Evolutionary conservation across 2,113 vertebrate species (phyloP), one percentile per base, ranked within the genome.

Genomic region (Microtus montanus): DNA sequence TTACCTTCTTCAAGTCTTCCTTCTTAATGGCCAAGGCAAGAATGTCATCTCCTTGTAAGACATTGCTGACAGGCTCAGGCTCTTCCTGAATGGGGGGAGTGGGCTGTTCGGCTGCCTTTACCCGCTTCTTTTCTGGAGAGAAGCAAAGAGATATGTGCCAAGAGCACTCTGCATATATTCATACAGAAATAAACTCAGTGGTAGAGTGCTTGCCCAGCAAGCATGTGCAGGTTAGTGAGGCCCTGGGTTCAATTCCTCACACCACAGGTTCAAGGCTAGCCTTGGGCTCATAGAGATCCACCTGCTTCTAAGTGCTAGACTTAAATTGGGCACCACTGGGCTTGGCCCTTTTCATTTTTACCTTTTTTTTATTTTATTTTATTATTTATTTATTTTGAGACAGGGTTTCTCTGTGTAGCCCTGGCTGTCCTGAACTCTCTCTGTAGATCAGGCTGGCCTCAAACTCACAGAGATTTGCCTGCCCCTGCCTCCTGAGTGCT

Each of bases 1-100:
- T 52, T 97, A 99, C 99, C 98, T 99, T 99, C 82, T 98, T 79
- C 77, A 99, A 95, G 63, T 99, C 98, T 64, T 98, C 98, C 54
- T 88, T 63, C 63, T 97, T 98, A 94, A 99, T 98, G 87, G 98
- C 98, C 94, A 98, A 97, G 1, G 97, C 96, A 93, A 98, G 98
- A 92, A 98, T 98, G 87, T 98, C 98, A 35, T 98, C 98, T 86
- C 95, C 98, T 91, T 97, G 98, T 3, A 99, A 95, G 33, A 97
- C 90, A 78, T 64, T 84, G 0, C 95, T 97, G 77, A 96, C 38
- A 0, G 97, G 84, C 11, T 98, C 95, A 0, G 96, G 96, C 54
- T 98, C 98, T 74, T 98, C 97, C 96, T 82, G 87, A 75, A 95
- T 87, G 24, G 96, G 85, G 11, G 91, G 96, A 75, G 79, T 91